Evolutionary conservation across 1,140 invertebrate genomes (phyloP).

Genomic region (Whitmania pigra): DNA sequence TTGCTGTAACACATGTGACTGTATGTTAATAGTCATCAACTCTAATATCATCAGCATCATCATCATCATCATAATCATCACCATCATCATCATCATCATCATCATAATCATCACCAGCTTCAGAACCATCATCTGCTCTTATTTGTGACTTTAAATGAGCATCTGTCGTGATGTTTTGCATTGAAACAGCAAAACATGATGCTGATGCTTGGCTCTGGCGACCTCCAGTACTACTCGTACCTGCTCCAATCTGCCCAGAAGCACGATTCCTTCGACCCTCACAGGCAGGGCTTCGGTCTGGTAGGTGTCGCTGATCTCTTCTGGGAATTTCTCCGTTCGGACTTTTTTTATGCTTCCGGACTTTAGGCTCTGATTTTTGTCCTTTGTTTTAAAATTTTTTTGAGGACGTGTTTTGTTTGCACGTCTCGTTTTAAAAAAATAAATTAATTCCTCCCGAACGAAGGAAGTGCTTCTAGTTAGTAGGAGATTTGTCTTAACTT

Average conservation of each 20-base stretch:
- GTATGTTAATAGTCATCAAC: not conserved
- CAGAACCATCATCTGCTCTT: not conserved
- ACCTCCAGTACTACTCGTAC: conserved; percentile 24
- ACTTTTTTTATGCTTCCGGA: not conserved
- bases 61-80: not conserved
- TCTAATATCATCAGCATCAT: not conserved
- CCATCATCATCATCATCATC: conserved; percentile 6
- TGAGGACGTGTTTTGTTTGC: not conserved
- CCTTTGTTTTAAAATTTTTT: not conserved
- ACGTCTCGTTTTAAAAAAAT: too few relatives aligned
- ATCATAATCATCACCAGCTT: too few relatives aligned
- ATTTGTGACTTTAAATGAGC: not conserved
- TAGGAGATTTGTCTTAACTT: too few relatives aligned
- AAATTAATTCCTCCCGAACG: too few relatives aligned
- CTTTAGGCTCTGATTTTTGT: not conserved
- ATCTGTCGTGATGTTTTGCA: too few relatives aligned
- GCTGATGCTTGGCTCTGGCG: not conserved
- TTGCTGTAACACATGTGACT: too few relatives aligned
- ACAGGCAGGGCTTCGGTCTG: not conserved
- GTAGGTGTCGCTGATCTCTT: conserved; percentile 4
- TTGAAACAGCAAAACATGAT: too few relatives aligned
- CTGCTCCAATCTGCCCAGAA: conserved; percentile 46
- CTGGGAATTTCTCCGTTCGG: not conserved
- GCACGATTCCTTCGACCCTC: conserved; percentile 49
- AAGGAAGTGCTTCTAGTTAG: not conserved